Evolutionary conservation across 2,797 vertebrate genomes (phyloP).

Genomic region (Darevskia nairensis): DNA sequence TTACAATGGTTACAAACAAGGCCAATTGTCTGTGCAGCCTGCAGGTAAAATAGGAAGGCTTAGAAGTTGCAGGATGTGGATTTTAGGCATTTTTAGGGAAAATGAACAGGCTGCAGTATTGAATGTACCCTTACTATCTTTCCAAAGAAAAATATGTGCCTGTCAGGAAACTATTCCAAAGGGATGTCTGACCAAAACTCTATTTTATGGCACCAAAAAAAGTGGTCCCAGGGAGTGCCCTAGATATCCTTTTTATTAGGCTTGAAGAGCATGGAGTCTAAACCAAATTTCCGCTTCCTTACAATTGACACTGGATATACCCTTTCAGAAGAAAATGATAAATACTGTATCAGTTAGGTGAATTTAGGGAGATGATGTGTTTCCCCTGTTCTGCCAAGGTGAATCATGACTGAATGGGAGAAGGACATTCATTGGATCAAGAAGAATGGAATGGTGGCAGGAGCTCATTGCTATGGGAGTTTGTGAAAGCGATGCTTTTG

Average conservation of each 20-base stretch:
- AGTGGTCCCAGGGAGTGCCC: not conserved
- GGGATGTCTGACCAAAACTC: not conserved
- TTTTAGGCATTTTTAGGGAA: not conserved
- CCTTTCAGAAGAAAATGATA: not conserved
- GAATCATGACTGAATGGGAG: not conserved
- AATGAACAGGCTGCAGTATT: not conserved
- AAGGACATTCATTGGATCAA: not conserved
- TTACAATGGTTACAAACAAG: not conserved
- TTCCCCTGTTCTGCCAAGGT: not conserved
- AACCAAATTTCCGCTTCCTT: not conserved
- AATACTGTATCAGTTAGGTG: not conserved
- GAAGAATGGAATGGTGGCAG: not conserved
- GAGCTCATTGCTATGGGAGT: not conserved
- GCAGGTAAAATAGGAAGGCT: not conserved
- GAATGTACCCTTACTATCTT: not conserved
- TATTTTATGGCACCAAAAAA: not conserved
- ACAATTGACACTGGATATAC: not conserved
- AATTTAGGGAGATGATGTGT: not conserved
- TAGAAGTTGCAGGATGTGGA: not conserved
- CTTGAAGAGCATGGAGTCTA: not conserved
- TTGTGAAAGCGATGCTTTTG: not conserved
- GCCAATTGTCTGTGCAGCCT: not conserved
- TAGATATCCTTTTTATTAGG: not conserved
- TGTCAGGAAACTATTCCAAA: not conserved
- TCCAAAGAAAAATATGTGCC: not conserved